A percentile compares a stretch with the other conserved stretches of the same genome.
Evolutionary conservation across 2,888 invertebrate species (phyloP).

Genomic region (Andricus curvator): DNA sequence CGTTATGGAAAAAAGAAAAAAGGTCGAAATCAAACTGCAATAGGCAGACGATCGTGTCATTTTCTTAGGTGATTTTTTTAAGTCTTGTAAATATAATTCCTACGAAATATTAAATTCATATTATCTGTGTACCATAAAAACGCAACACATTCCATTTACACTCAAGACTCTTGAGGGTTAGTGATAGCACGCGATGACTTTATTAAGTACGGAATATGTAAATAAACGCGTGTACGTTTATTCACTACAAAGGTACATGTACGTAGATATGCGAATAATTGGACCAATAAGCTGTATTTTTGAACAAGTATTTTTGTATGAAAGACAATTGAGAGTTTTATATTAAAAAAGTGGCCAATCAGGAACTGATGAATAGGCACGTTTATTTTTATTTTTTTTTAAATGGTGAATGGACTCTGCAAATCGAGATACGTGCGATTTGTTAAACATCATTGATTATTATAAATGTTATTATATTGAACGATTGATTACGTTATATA

Average conservation of each 20-base stretch:
- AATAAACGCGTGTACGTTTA: constrained; percentile 54
- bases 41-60: constrained; percentile 70
- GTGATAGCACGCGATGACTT: constrained; percentile 64
- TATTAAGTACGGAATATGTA: constrained; percentile 56
- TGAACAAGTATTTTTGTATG: constrained; percentile 56
- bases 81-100: constrained; percentile 77
- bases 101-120: constrained; percentile 71
- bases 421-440: constrained; percentile 9
- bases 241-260: constrained; percentile 45
- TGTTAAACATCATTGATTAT: constrained; percentile 60
- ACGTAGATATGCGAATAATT: constrained; percentile 48
- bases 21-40: constrained; percentile 62
- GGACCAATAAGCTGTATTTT: constrained; percentile 55
- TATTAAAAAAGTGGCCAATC: constrained; percentile 51
- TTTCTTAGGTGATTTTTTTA: constrained; percentile 74
- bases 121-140: constrained; percentile 75
- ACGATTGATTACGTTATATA: constrained; percentile 62
- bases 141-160: constrained; percentile 74
- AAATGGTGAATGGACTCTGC: constrained; percentile 63
- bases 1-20: constrained; percentile 37
- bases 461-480: constrained; percentile 62
- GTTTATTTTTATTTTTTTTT: constrained; percentile 52
- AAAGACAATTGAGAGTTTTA: constrained; percentile 36
- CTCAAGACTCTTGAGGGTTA: constrained; percentile 64
- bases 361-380: constrained; percentile 47